Conservation (phyloP, 2,113 vertebrate species). For the Fukomys damarensis region DNA sequence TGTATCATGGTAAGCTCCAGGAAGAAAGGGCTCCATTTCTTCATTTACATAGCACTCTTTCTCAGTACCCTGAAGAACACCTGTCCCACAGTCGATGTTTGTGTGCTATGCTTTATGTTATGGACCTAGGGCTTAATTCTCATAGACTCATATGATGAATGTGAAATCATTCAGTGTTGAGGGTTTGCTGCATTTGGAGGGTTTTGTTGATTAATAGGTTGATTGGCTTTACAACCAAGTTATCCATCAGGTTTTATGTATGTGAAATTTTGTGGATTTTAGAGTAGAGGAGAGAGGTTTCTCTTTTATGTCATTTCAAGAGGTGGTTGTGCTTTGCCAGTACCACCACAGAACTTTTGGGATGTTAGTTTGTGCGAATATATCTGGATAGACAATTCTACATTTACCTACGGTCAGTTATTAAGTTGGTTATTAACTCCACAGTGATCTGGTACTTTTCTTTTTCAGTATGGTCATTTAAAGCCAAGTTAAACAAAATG, state of each 20-base stretch:
- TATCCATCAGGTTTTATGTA: background rate
- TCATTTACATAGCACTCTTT: background rate
- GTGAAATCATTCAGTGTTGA: background rate
- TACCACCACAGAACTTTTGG: background rate
- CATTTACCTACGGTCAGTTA: background rate
- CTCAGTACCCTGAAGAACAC: background rate
- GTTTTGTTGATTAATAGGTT: slow-evolving; percentile 1
- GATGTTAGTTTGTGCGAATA: background rate
- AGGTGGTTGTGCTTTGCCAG: background rate
- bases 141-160: background rate
- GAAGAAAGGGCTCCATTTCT: background rate
- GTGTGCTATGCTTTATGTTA: background rate
- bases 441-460: background rate
- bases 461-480: background rate
- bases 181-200: background rate
- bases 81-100: background rate
- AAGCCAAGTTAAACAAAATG: slow-evolving; percentile 41
- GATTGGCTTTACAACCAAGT: slow-evolving; percentile 42
- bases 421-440: background rate
- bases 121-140: background rate
- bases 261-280: slow-evolving; percentile 4
- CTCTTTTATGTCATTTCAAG: slow-evolving; percentile 32
- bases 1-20: background rate
- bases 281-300: background rate
- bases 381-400: background rate